Evolutionary conservation across 2,888 invertebrate species (phyloP).

Genomic region (Mycalesis mineus): DNA sequence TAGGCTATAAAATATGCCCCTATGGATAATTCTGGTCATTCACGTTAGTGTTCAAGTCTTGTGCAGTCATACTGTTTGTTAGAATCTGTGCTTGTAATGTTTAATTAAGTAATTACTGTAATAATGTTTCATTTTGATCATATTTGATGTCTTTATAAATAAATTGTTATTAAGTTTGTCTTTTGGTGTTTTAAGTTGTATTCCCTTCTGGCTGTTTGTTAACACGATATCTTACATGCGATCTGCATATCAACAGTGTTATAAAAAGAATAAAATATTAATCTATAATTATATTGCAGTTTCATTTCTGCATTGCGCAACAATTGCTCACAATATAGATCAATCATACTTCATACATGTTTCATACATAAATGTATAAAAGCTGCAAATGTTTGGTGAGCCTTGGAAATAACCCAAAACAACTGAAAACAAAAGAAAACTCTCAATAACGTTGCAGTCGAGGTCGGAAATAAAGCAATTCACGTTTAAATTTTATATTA

Average conservation of each 20-base stretch:
- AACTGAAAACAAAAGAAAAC: background rate
- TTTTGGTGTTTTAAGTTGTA: no score
- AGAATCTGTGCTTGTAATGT: no score
- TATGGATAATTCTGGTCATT: no score
- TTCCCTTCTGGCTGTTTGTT: no score
- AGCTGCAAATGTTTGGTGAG: background rate
- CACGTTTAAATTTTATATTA: background rate
- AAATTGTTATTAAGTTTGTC: no score
- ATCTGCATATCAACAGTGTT: background rate
- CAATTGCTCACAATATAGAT: background rate
- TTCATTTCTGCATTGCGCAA: conserved; percentile 2
- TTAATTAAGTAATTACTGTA: no score
- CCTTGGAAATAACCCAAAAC: background rate
- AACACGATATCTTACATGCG: conserved; percentile 3
- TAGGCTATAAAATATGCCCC: no score
- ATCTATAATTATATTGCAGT: background rate
- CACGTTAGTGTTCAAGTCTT: no score
- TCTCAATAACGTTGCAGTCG: background rate
- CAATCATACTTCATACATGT: background rate
- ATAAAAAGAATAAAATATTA: background rate
- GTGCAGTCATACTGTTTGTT: no score
- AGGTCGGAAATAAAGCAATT: background rate
- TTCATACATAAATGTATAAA: background rate
- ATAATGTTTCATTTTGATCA: no score
- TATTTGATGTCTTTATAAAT: no score